These are phyloP conservation scores for Nylanderia fulva DNA, from an alignment of 1,140 invertebrate genomes.

Conservation along the genomic window DNA sequence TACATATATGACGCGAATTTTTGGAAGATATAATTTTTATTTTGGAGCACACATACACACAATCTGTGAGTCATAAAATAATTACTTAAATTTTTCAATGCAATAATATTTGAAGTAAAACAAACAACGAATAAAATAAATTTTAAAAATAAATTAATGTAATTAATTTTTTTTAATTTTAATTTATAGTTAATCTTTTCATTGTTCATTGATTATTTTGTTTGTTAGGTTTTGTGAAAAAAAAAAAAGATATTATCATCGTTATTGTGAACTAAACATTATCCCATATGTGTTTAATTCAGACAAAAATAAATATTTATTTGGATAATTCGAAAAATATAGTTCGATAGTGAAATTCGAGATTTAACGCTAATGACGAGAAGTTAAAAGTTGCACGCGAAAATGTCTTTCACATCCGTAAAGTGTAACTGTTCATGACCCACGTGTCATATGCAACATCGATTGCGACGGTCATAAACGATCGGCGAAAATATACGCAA, in stretches of 20 bases:
- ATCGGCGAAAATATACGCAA: conserved; percentile 4
- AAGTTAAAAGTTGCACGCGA: conserved; percentile 1
- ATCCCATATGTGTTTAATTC: neutral
- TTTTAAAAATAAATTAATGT: neutral
- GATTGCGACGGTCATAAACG: conserved; percentile 23
- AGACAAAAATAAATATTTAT: neutral
- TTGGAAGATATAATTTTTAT: neutral
- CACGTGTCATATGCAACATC: conserved; percentile 38
- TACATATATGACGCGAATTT: neutral
- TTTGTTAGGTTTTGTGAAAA: neutral
- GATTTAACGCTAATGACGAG: neutral
- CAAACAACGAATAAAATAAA: neutral
- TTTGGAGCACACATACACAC: neutral
- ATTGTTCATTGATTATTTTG: neutral
- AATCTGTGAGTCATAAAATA: neutral
- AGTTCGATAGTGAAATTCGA: neutral
- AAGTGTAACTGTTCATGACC: conserved; percentile 27
- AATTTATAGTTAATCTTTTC: neutral
- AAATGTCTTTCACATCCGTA: conserved; percentile 34
- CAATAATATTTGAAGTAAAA: neutral
- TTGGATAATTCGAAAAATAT: neutral
- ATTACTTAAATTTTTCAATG: neutral
- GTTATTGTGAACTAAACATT: neutral
- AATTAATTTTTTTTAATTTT: neutral
- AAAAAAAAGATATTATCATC: neutral